Evolutionary conservation across 2,888 invertebrate species (phyloP).

Genomic region (Diarsia dahlii): DNA sequence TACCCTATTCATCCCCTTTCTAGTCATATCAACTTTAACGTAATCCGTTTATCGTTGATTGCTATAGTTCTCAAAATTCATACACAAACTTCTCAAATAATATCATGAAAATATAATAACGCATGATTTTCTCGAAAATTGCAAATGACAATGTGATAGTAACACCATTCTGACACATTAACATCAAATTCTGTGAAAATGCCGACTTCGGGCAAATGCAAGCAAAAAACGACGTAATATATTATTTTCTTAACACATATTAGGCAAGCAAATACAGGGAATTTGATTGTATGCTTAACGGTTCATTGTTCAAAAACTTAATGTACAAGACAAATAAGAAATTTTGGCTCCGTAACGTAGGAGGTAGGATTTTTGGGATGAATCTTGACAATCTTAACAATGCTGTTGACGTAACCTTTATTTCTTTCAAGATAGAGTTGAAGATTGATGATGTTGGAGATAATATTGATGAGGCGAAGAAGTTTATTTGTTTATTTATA

Average conservation of each 20-base stretch:
- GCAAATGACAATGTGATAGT: neutral
- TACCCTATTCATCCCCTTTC: neutral
- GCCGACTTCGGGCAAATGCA: constrained; percentile 18
- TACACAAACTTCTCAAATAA: neutral
- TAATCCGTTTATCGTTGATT: neutral
- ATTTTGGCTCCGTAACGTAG: constrained; percentile 81
- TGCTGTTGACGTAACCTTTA: constrained; percentile 55
- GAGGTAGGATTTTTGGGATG: constrained; percentile 76
- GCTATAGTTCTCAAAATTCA: neutral
- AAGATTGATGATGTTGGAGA: constrained; percentile 41
- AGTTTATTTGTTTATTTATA: constrained; percentile 79
- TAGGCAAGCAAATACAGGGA: constrained; percentile 59
- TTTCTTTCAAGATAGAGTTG: constrained; percentile 30
- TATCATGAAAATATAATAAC: neutral
- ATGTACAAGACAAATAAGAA: constrained; percentile 84
- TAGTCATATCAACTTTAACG: neutral
- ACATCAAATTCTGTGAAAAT: constrained; percentile 40
- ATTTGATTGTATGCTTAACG: constrained; percentile 82
- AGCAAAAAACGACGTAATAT: constrained; percentile 30
- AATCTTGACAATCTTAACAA: constrained; percentile 61
- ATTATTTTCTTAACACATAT: constrained; percentile 53
- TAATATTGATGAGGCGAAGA: constrained; percentile 54
- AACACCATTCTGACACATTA: constrained; percentile 4
- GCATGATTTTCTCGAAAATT: neutral
- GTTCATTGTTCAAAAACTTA: constrained; percentile 83